phyloP scores from a whole-genome alignment of 1,140 invertebrate genomes.

The Drosophila eugracilis region DNA sequence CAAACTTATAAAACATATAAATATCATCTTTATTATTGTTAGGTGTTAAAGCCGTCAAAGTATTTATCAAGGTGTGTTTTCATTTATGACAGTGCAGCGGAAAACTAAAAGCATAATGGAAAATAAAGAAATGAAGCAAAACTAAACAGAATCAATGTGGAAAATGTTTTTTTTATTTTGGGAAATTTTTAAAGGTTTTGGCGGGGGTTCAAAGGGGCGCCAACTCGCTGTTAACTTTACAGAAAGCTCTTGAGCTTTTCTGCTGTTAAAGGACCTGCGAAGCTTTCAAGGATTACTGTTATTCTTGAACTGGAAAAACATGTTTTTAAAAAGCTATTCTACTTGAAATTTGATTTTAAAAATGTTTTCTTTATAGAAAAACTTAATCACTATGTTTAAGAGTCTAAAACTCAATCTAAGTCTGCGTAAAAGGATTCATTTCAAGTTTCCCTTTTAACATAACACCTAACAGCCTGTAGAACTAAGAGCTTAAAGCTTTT shows the following conservation, averaged over 20 bases:
- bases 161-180: conserved; percentile 1
- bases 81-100: conserved; percentile 30
- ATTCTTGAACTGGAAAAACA: neutral
- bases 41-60: conserved; percentile 67
- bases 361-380: too few relatives aligned
- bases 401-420: too few relatives aligned
- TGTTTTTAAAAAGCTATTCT: too few relatives aligned
- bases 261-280: neutral
- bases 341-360: too few relatives aligned
- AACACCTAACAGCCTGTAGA: neutral
- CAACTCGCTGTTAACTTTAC: neutral
- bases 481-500: neutral
- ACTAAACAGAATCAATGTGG: conserved; percentile 23
- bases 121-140: conserved; percentile 54
- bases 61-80: conserved; percentile 62
- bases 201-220: neutral
- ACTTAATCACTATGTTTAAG: too few relatives aligned
- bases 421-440: too few relatives aligned
- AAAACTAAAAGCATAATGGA: conserved; percentile 36
- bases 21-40: conserved; percentile 58
- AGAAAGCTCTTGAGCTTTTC: conserved; percentile 10
- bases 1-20: conserved; percentile 7
- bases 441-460: too few relatives aligned
- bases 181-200: neutral
- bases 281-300: neutral